Base-by-base conservation (phyloP, 2,113 vertebrate genomes). In the Calidris pygmaea region DNA sequence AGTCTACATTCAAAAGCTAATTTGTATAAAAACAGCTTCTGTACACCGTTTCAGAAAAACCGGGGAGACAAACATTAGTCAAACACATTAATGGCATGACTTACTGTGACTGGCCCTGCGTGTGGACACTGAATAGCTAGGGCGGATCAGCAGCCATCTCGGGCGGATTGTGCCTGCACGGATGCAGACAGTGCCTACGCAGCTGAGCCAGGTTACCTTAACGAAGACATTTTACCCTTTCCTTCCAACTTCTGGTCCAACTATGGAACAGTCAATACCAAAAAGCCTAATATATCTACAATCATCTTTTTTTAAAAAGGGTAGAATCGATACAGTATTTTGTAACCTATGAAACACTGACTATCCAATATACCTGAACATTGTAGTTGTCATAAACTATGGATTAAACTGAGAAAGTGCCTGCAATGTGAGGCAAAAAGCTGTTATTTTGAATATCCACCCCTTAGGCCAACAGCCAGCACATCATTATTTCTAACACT, bases 381-480 rank as follows among this genome's bases (percentile, higher is more conserved):
- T 12, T 56, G 55, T 11, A 82, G 53, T 60, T 91, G 43, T 71
- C 55, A 53, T 15, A 41, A 94, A 67, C 41, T 35, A 34, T 39
- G 47, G 56, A 45, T 74, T 78, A 86, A 90, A 75, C 11, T 6
- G 32, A 86, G n/a, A 90, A 76, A 3, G 4, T 43, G 88, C 79
- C 88, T 78, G 88, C 96, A 95, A 73, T 93, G 63, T 94, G 92
- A 96, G 93, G 83, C 87, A 96, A 86, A 85, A 83, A 74, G 58
- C 87, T 23, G 3, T 43, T 39, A 39, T 52, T 90, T 60, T 72
- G 52, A 68, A 50, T 75, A 92, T 26, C 70, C 67, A 80, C 59
- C 41, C 55, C 56, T 60, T 29, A 41, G 59, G 53, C 75, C 72
- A 90, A 67, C 45, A 77, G 55, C 37, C 55, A 90, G 62, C 34